A percentile compares a stretch with the other conserved stretches of the same genome.
Conservation (phyloP, 2,113 vertebrate species). For the Vulpes lagopus region DNA sequence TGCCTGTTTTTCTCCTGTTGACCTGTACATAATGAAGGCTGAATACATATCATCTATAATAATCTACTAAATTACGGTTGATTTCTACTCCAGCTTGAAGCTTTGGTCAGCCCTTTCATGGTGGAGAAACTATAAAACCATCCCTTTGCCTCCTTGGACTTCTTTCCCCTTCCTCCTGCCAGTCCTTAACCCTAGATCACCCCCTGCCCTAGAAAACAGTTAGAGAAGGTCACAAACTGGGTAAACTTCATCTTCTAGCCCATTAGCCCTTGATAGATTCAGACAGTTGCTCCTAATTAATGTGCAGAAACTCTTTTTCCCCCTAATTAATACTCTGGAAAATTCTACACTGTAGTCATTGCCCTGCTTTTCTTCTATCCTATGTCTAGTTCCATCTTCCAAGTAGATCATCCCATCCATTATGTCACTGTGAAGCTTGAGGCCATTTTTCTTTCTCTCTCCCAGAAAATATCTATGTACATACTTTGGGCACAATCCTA, state of each 20-base stretch:
- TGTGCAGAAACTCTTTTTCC: constrained; percentile 32
- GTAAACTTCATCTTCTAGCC: neutral
- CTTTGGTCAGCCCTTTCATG: neutral
- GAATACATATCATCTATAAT: neutral
- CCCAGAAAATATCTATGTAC: neutral
- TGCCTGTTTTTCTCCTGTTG: neutral
- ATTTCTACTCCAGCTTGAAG: neutral
- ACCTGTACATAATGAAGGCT: neutral
- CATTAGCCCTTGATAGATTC: constrained; percentile 58
- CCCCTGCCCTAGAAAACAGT: neutral
- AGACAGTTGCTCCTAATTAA: constrained; percentile 69
- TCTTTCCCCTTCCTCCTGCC: neutral
- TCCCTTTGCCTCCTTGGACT: neutral
- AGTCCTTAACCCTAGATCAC: neutral
- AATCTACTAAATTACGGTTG: neutral
- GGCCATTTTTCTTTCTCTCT: neutral
- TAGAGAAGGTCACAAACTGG: constrained; percentile 31
- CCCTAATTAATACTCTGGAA: constrained; percentile 71
- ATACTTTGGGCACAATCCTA: neutral
- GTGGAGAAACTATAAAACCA: neutral
- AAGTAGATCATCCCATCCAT: neutral
- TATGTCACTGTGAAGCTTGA: neutral
- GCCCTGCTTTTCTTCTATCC: neutral
- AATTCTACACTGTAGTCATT: constrained; percentile 42
- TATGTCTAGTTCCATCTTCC: neutral